These are phyloP conservation scores for Erynnis tages DNA, from an alignment of 2,888 invertebrate genomes.

Conservation along the genomic window DNA sequence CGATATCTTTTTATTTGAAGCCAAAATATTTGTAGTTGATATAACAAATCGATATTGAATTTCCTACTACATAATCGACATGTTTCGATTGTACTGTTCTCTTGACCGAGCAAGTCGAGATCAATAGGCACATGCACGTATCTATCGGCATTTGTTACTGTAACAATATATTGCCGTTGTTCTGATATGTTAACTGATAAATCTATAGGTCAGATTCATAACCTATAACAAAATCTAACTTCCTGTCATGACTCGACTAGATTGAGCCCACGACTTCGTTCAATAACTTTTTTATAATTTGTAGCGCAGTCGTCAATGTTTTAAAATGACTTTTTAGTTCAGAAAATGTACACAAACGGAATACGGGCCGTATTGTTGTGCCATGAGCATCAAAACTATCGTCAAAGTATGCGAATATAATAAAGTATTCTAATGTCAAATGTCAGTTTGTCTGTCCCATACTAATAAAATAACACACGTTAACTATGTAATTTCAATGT, in stretches of 20 bases:
- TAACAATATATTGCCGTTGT: slow-evolving; percentile 15
- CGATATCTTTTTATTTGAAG: not conserved
- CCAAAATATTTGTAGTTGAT: not conserved
- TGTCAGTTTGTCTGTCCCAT: no score
- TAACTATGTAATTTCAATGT: no score
- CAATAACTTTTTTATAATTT: not conserved
- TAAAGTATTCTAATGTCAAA: no score
- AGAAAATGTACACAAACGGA: no score
- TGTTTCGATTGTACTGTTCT: slow-evolving; percentile 6
- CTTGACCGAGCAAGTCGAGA: slow-evolving; percentile 18
- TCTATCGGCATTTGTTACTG: slow-evolving; percentile 12
- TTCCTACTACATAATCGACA: slow-evolving; percentile 16
- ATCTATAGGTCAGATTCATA: slow-evolving; percentile 10
- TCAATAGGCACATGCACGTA: slow-evolving; percentile 10
- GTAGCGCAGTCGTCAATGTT: not conserved
- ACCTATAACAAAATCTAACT: slow-evolving; percentile 13
- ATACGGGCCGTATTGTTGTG: no score
- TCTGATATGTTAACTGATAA: slow-evolving; percentile 18
- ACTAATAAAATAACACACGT: no score
- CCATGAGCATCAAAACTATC: no score
- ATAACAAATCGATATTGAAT: slow-evolving; percentile 11
- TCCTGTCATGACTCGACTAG: slow-evolving; percentile 1
- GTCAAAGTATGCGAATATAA: no score
- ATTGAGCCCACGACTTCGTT: not conserved
- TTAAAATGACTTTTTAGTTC: no score